Evolutionary conservation across 2,888 invertebrate species (phyloP).

Genomic region (Xanthorhoe designata): DNA sequence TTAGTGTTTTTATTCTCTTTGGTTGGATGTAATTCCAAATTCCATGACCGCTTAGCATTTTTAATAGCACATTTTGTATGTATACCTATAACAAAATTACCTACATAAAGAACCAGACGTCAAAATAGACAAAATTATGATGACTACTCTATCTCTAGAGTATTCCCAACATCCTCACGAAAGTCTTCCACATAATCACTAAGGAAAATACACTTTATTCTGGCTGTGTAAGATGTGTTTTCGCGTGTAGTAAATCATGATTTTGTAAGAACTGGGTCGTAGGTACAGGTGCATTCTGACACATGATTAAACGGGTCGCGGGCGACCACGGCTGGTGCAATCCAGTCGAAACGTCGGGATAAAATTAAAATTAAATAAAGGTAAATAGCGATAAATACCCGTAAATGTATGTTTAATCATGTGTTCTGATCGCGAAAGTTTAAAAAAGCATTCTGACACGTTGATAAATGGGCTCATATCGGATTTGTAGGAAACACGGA

Average conservation of each 20-base stretch:
- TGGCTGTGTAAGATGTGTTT: slow-evolving; percentile 35
- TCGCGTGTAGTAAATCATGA: slow-evolving; percentile 38
- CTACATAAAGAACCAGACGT: slow-evolving; percentile 40
- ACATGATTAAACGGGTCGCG: no score
- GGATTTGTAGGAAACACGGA: slow-evolving; percentile 53
- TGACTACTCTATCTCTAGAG: slow-evolving; percentile 61
- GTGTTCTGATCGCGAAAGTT: no score
- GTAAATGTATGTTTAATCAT: no score
- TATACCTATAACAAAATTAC: neutral
- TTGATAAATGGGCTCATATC: slow-evolving; percentile 61
- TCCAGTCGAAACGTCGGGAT: no score
- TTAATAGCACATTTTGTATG: no score
- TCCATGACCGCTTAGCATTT: no score
- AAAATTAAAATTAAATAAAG: no score
- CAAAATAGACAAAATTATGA: slow-evolving; percentile 65
- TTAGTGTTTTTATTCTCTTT: no score
- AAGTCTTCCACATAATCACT: slow-evolving; percentile 40
- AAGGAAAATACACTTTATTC: slow-evolving; percentile 43
- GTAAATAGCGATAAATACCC: no score
- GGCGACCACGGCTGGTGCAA: no score
- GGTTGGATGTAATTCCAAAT: no score
- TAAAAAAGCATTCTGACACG: slow-evolving; percentile 62
- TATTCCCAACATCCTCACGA: slow-evolving; percentile 44
- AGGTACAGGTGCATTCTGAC: slow-evolving; percentile 64
- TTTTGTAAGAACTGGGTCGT: slow-evolving; percentile 60